Conservation (phyloP, 2,113 vertebrate genomes). For the Crotophaga sulcirostris region DNA sequence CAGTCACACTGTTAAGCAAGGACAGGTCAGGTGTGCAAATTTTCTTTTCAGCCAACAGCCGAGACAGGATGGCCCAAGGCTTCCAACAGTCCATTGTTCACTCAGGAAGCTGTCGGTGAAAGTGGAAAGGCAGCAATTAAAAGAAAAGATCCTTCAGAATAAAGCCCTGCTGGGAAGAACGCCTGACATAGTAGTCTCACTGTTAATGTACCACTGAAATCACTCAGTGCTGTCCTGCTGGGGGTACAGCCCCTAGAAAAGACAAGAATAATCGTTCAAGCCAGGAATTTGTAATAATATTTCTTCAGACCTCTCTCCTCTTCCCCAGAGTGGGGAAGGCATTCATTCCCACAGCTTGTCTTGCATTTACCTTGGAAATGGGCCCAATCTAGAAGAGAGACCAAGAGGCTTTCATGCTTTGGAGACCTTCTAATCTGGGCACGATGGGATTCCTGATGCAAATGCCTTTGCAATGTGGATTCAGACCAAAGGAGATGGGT, state of each 20-base stretch:
- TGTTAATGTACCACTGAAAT: not conserved
- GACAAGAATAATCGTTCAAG: not conserved
- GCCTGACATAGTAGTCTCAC: not conserved
- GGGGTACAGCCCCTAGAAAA: not conserved
- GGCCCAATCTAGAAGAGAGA: not conserved
- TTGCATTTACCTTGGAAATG: slow-evolving; percentile 11
- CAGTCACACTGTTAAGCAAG: not conserved
- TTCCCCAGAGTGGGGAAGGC: not conserved
- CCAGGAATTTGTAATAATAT: slow-evolving; percentile 15
- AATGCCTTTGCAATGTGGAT: not conserved
- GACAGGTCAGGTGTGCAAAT: not conserved
- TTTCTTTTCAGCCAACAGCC: not conserved
- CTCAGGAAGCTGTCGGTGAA: not conserved
- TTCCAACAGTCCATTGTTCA: not conserved
- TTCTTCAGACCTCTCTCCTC: not conserved
- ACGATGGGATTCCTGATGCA: not conserved
- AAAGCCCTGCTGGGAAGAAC: not conserved
- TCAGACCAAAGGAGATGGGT: not conserved
- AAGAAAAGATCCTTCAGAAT: not conserved
- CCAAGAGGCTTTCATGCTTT: not conserved
- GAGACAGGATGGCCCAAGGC: not conserved
- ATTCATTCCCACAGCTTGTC: not conserved
- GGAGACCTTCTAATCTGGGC: not conserved
- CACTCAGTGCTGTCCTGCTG: not conserved
- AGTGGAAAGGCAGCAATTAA: not conserved